Base-by-base conservation (phyloP, 2,797 vertebrate genomes). In the Loris lydekkerianus region DNA sequence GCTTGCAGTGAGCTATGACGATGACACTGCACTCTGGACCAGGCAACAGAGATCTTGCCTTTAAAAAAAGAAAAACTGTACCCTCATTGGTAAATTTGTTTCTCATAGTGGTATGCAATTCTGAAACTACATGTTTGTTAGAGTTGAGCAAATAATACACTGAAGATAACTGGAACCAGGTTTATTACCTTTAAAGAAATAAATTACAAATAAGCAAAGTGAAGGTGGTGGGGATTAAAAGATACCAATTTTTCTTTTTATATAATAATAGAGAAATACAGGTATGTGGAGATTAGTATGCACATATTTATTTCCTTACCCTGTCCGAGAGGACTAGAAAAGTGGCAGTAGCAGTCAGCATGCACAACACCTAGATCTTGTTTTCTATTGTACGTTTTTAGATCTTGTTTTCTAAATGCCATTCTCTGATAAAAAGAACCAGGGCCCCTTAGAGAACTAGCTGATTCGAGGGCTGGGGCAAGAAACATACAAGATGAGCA, bases 141-240 rank as follows among this genome's bases (percentile, higher is more conserved):
- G 29, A 10, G 34, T 53, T 63, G 69, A 73, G 75, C 65, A 95
- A 93, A 49, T 27, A 82, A 61, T 58, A 86, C 34, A 49, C 1
- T 27, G 53, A 83, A 67, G 67, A 46, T 40, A 87, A 73, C 0
- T 60, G 63, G 49, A 83, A 63, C n/a, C 73, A 72, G 81, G 31
- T 37, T 67, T 61, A 69, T 69, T 90, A 37, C 49, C 83, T 80
- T n/a, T 60, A 56, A 65, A 86, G 81, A 89, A 89, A 82, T 70
- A 89, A 72, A 34, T 86, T 73, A 75, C 10, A 18, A 85, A 53
- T 46, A 80, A 46, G 14, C 3, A 25, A 27, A 49, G 43, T 20
- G 46, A 56, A 15, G 25, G 69, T 34, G n/a, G 4, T n/a, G n/a
- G 37, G 63, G 49, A 37, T 2, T 25, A 70, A 49, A 63, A 14